Base-by-base conservation (phyloP, 2,797 vertebrate species). In the Falco rusticolus region DNA sequence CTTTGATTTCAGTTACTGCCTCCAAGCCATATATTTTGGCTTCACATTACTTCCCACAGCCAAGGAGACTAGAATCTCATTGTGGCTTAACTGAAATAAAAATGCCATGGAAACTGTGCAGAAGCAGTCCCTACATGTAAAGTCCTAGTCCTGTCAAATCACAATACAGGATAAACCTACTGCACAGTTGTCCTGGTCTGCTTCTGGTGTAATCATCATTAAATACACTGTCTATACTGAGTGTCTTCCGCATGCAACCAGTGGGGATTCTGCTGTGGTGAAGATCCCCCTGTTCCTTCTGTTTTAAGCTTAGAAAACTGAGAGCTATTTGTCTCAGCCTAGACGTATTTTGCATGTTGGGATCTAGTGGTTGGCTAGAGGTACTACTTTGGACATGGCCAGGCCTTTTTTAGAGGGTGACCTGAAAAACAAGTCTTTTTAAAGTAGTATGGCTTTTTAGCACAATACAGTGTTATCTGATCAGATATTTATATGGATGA, bases 71-170 rank as follows among this genome's bases (percentile, higher is more conserved):
- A 59, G 48, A 70, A n/a, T 85, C 84, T 93, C 37, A 48, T 83
- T 89, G 60, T 87, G n/a, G 16, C 29, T 92, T 83, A 89, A 74
- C 16, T 89, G 68, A 91, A 87, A 87, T 65, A 68, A 74, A 85
- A 87, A 60, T 34, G 18, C 24, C 39, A 28, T 25, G 26, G 64
- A 78, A 95, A 57, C 37, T 70, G 54, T 54, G n/a, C 66, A 87
- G 82, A 74, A 6, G 20, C 9, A 41, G 80, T 90, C 91, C 34
- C 60, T 53, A 84, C 16, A 20, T 47, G 16, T 66, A 41, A 85
- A 95, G 54, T 57, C 41, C 29, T 65, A 50, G 8, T 37, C 15
- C 60, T 71, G 45, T 13, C 80, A 53, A 77, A 76, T 85, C 37
- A 47, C 69, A 64, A 47, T 57, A 29, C 25, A 25, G 18, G 15